A percentile compares a stretch with the other conserved stretches of the same genome.
These are phyloP conservation scores for Rhagophthalmus giganteus DNA, from an alignment of 2,888 invertebrate species.

Conservation along the genomic window DNA sequence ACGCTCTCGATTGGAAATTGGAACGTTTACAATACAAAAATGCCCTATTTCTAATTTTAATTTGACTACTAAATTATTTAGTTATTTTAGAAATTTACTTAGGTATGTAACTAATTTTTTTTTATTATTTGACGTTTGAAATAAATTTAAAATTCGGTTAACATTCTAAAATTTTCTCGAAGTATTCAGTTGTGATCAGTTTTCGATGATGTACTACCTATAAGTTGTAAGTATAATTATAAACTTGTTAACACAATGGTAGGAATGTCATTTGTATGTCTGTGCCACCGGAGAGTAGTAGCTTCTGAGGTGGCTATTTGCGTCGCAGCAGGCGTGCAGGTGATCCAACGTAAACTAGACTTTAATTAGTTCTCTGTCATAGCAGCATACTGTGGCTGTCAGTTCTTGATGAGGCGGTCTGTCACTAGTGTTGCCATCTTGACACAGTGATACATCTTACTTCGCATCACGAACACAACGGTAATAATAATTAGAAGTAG, in stretches of 20 bases:
- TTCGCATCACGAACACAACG: too few species aligned
- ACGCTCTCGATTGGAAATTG: too few species aligned
- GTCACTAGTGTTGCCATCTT: slow-evolving; percentile 20
- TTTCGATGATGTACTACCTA: slow-evolving; percentile 14
- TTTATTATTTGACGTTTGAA: too few species aligned
- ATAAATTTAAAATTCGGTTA: too few species aligned
- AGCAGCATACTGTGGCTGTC: slow-evolving; percentile 43
- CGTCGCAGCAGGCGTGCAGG: slow-evolving; percentile 45
- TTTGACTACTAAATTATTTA: too few species aligned
- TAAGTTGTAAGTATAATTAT: slow-evolving; percentile 37
- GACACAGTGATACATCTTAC: slow-evolving; percentile 9
- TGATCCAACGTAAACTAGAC: slow-evolving; percentile 46
- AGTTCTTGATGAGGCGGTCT: slow-evolving; percentile 32
- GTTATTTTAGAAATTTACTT: too few species aligned
- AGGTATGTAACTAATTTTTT: too few species aligned
- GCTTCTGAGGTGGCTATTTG: slow-evolving; percentile 44
- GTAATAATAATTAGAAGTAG: too few species aligned
- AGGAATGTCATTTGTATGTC: slow-evolving; percentile 31
- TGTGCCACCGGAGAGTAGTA: slow-evolving; percentile 27
- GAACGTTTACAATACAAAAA: too few species aligned
- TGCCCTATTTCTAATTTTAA: too few species aligned
- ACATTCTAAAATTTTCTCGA: too few species aligned
- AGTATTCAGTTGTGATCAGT: not conserved
- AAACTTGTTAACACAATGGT: slow-evolving; percentile 42
- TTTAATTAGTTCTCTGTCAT: slow-evolving; percentile 50